These are phyloP conservation scores for Andrena dorsata DNA, from an alignment of 2,888 invertebrate species.

Conservation along the genomic window DNA sequence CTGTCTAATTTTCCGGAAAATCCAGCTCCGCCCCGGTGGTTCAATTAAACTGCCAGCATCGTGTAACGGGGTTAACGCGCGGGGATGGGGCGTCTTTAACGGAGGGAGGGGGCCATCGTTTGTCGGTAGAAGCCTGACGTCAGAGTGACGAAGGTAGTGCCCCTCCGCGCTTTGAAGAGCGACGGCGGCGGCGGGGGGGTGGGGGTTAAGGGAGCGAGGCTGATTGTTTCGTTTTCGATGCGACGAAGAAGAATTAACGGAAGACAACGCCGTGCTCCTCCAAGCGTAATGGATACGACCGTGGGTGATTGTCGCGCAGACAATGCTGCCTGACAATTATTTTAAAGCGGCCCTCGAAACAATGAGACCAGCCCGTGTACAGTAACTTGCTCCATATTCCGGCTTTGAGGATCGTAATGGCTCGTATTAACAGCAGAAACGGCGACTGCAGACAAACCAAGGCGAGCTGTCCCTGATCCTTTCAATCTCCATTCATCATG, in stretches of 20 bases:
- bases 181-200: too few species aligned
- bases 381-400: slow-evolving; percentile 58
- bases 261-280: slow-evolving; percentile 38
- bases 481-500: slow-evolving; percentile 50
- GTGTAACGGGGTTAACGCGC: not conserved
- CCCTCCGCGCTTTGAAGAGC: too few species aligned
- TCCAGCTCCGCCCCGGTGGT: slow-evolving; percentile 21
- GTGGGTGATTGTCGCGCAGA: slow-evolving; percentile 54
- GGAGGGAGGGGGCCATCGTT: not conserved
- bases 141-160: not conserved
- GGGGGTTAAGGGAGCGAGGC: not conserved
- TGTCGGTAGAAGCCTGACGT: slow-evolving; percentile 15
- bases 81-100: not conserved
- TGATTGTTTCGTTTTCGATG: slow-evolving; percentile 46
- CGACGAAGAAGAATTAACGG: slow-evolving; percentile 37
- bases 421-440: slow-evolving; percentile 58
- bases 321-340: slow-evolving; percentile 63
- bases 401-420: slow-evolving; percentile 55
- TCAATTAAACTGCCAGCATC: slow-evolving; percentile 48
- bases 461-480: slow-evolving; percentile 37
- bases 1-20: slow-evolving; percentile 59
- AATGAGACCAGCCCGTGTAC: slow-evolving; percentile 42
- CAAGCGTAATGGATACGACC: slow-evolving; percentile 54
- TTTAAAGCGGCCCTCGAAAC: slow-evolving; percentile 60
- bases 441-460: slow-evolving; percentile 44